Percentiles rank a stretch among this genome's conserved stretches.
Conservation (phyloP, 2,888 invertebrate species). For the Lepeophtheirus nordmannii region DNA sequence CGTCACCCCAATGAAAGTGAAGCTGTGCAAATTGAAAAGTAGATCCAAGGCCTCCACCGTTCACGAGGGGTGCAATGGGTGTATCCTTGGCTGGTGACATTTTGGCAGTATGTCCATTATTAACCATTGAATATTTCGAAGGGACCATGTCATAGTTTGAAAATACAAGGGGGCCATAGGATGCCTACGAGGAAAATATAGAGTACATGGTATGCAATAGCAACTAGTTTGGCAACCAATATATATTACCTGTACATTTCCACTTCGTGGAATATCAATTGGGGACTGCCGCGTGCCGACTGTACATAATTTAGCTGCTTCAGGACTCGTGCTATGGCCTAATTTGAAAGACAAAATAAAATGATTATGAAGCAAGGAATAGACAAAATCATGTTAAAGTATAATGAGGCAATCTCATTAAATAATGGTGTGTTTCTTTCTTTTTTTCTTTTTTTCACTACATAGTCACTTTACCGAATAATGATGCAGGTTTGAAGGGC, state of each 20-base stretch:
- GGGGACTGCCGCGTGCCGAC: slow-evolving; percentile 9
- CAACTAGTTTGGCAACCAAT: not conserved
- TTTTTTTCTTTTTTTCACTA: too few relatives aligned
- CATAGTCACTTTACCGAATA: not conserved
- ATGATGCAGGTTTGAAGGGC: not conserved
- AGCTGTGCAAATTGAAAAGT: slow-evolving; percentile 11
- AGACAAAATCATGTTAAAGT: not conserved
- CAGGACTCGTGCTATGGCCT: not conserved
- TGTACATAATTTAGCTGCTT: slow-evolving; percentile 1
- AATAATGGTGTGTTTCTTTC: too few relatives aligned
- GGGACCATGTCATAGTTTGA: not conserved
- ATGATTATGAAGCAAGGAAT: not conserved
- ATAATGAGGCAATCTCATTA: not conserved
- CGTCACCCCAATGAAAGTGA: slow-evolving; percentile 21
- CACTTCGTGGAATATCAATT: slow-evolving; percentile 13
- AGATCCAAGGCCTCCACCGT: not conserved
- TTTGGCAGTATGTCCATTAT: slow-evolving; percentile 18
- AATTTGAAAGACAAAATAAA: not conserved
- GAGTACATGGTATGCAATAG: too few relatives aligned
- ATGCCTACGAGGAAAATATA: not conserved
- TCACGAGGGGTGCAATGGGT: not conserved
- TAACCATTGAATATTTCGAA: not conserved
- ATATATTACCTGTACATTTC: not conserved
- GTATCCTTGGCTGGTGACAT: not conserved
- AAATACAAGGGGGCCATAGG: not conserved